Base-by-base conservation (phyloP, 2,797 vertebrate species). In the Argya squamiceps region DNA sequence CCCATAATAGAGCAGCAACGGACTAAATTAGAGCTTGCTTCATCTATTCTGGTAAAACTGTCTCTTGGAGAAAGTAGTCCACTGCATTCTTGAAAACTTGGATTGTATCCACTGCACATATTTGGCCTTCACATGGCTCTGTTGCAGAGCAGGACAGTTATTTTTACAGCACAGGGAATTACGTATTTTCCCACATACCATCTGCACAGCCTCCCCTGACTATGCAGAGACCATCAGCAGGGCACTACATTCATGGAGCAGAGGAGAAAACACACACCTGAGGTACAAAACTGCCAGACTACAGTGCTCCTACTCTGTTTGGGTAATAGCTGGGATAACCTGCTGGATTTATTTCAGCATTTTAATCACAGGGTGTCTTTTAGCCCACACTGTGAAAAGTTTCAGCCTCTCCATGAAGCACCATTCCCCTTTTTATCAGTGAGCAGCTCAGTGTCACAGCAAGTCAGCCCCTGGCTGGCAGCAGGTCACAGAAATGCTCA, bases 21-120 rank as follows among this genome's bases (percentile, higher is more conserved):
- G 82, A 59, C 95, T 52, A 88, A 96, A 95, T 91, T 73, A 69
- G 82, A 63, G 91, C 91, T 86, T 52, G 79, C 68, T 71, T 34
- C 78, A 89, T 39, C 70, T n/a, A 6, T 88, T 94, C 78, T 1
- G 8, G 67, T 75, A 44, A 67, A 91, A 73, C 19, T n/a, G 27
- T 9, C 92, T 89, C 93, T 24, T 70, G 1, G 15, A 90, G 68
- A 86, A 92, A 94, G 86, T 41, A 91, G 93, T 39, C 37, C 92
- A 50, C 1, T 34, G 65, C 92, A 82, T 18, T 63, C 65, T 39
- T 53, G 55, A 78, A 75, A 86, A 88, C 53, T 76, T 81, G 70
- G 79, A 81, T 17, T 75, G 39, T 36, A 68, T 53, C 58, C 11
- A 21, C 84, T 81, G 74, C 82, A 91, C 69, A 74, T 56, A 87